Base-by-base conservation (phyloP, 2,113 vertebrate species). In the Junco hyemalis region DNA sequence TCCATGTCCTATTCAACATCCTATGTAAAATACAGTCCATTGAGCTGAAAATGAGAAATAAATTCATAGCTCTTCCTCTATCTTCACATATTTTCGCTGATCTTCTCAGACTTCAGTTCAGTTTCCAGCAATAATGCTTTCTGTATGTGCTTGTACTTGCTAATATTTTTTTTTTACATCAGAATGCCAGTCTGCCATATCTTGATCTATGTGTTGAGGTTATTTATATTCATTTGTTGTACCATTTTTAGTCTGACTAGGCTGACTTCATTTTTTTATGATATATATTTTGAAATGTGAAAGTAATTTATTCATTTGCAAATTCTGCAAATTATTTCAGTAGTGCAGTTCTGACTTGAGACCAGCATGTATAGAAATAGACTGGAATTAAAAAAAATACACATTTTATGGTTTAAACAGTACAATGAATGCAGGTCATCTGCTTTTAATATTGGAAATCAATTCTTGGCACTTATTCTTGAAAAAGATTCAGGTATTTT, bases 51-150 rank as follows among this genome's bases (percentile, higher is more conserved):
- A 82, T 50, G 18, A 79, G 47, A 63, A 85, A 63, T 26, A 61
- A 66, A 88, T 76, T 74, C 53, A 38, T 50, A 81, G 38, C 28
- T 90, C 20, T 28, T 95, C 48, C 26, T 90, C 57, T 65, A 14
- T 88, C 66, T 88, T 86, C 63, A 80, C 38, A 24, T 85, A 77
- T 71, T 79, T 86, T 72, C 65, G 22, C 71, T 93, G 61, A 88
- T 86, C 79, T 90, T 86, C 81, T 73, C 79, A 90, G 82, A 48
- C 71, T 56, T 80, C 70, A 76, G 65, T 73, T 93, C 64, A 36
- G 42, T 93, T 92, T 94, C 25, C 38, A 86, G 57, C 59, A 88
- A n/a, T 82, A 88, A 86, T 51, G 63, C 40, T 92, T 92, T 79
- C 63, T 72, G 40, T 51, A n/a, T 88, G 66, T 95, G 94, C 66